Conservation (phyloP, 2,888 invertebrate species). For the Oscheius myriophilus region DNA sequence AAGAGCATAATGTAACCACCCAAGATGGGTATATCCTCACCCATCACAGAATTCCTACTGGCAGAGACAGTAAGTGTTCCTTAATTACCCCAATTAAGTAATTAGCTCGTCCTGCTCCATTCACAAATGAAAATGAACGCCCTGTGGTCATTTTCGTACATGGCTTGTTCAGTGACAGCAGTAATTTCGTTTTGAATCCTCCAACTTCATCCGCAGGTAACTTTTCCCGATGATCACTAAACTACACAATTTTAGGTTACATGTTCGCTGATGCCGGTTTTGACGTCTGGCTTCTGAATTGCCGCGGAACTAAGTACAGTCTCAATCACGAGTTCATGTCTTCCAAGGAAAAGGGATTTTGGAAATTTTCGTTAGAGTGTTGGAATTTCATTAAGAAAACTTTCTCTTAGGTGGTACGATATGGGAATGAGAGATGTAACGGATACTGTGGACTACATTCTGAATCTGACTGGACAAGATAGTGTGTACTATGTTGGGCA, state of each 20-base stretch:
- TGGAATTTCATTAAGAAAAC: background rate
- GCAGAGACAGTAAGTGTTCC: conserved; percentile 24
- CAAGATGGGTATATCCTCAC: conserved; percentile 74
- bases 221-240: too few relatives aligned
- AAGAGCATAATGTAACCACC: conserved; percentile 72
- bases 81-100: background rate
- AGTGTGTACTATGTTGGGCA: conserved; percentile 32
- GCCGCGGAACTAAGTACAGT: conserved; percentile 83
- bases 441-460: conserved; percentile 81
- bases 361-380: conserved; percentile 15
- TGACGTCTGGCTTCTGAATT: conserved; percentile 84
- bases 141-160: conserved; percentile 63
- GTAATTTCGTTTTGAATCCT: conserved; percentile 57
- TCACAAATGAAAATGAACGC: conserved; percentile 2
- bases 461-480: conserved; percentile 67
- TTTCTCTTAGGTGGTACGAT: conserved; percentile 81
- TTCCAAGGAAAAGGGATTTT: conserved; percentile 38
- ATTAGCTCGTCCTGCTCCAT: conserved; percentile 6
- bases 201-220: conserved; percentile 51
- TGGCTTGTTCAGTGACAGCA: conserved; percentile 58
- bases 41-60: conserved; percentile 75
- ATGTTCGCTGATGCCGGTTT: conserved; percentile 75
- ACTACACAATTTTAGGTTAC: conserved; percentile 46
- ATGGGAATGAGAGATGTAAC: conserved; percentile 87
- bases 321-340: conserved; percentile 77